Evolutionary conservation across 2,113 vertebrate genomes (phyloP).

Genomic region (Lampris incognitus): DNA sequence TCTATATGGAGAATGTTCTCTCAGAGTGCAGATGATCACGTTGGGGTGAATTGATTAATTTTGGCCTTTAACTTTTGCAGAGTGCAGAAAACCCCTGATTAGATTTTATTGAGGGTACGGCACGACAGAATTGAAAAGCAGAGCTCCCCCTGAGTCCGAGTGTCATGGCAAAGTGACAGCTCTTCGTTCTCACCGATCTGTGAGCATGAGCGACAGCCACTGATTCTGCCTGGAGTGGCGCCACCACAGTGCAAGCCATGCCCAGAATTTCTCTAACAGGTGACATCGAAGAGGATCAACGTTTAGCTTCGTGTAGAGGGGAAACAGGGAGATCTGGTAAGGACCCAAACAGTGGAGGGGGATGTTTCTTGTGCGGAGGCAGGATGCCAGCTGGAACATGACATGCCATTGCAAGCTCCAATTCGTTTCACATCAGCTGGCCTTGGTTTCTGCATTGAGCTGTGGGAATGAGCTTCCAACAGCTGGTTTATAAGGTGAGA

Average conservation of each 20-base stretch:
- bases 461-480: conserved; percentile 44
- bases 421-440: conserved; percentile 63
- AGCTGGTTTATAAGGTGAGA: conserved; percentile 61
- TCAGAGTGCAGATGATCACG: neutral
- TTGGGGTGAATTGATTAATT: conserved; percentile 2
- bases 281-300: conserved; percentile 69
- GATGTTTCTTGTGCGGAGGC: conserved; percentile 47
- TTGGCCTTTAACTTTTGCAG: neutral
- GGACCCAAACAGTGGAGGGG: conserved; percentile 44
- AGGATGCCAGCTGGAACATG: conserved; percentile 69
- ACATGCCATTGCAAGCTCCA: conserved; percentile 56
- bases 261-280: conserved; percentile 51
- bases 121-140: conserved; percentile 22
- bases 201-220: conserved; percentile 61
- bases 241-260: conserved; percentile 59
- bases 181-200: conserved; percentile 60
- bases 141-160: conserved; percentile 34
- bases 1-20: neutral
- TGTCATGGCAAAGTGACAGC: conserved; percentile 56
- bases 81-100: conserved; percentile 19
- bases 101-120: conserved; percentile 19
- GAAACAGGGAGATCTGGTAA: conserved; percentile 62
- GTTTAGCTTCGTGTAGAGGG: conserved; percentile 65
- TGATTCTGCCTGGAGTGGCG: conserved; percentile 66
- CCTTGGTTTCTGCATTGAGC: conserved; percentile 42